Evolutionary conservation across 2,113 vertebrate species (phyloP).

Genomic region (Takifugu flavidus): DNA sequence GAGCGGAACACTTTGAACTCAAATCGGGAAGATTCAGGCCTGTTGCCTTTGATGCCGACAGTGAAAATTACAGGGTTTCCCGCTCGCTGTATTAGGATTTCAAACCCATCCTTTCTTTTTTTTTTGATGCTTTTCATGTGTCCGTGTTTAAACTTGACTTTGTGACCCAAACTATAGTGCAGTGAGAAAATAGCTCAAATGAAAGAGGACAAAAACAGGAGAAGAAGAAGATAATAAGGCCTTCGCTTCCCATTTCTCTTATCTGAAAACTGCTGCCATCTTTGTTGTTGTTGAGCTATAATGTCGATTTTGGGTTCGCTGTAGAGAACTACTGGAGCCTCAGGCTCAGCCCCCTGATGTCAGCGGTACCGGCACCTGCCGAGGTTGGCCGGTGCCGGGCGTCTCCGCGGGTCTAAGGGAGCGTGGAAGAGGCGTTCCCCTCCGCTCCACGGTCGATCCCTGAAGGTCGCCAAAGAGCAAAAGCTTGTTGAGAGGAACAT

Average conservation of each 20-base stretch:
- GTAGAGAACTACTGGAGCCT: no score
- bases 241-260: not conserved
- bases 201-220: not conserved
- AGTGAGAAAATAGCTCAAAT: not conserved
- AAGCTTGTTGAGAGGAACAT: no score
- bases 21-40: slow-evolving; percentile 33
- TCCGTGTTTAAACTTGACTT: not conserved
- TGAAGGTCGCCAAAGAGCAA: no score
- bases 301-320: no score
- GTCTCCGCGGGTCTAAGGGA: no score
- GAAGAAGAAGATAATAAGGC: not conserved
- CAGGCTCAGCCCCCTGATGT: slow-evolving; percentile 36
- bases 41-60: slow-evolving; percentile 53
- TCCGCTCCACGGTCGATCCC: no score
- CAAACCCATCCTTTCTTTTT: slow-evolving; percentile 4
- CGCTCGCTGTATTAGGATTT: slow-evolving; percentile 12
- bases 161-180: not conserved
- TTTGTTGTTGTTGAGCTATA: no score
- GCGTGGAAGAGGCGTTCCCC: no score
- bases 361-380: slow-evolving; percentile 21
- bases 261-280: not conserved
- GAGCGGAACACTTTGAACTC: slow-evolving; percentile 55
- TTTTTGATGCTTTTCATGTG: slow-evolving; percentile 7
- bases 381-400: no score
- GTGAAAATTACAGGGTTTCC: slow-evolving; percentile 55